Evolutionary conservation across 1,140 invertebrate species (phyloP).

Genomic region (Panulirus ornatus): DNA sequence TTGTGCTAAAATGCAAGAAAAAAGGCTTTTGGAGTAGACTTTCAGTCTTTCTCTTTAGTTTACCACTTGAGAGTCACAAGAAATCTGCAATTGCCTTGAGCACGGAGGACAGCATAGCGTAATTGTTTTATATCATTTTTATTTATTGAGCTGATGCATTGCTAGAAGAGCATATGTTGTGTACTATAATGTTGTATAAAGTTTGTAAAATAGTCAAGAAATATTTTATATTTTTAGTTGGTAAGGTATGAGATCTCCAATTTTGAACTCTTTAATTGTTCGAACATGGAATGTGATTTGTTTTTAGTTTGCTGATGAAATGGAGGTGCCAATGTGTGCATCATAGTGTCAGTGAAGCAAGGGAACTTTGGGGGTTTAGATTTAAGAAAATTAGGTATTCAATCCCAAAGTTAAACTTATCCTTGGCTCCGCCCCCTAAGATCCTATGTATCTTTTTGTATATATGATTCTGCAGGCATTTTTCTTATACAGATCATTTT

Average conservation of each 20-base stretch:
- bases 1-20: conserved; percentile 24
- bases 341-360: conserved; percentile 58
- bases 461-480: conserved; percentile 69
- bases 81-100: conserved; percentile 68
- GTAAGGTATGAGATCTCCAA: conserved; percentile 73
- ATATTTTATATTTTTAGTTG: conserved; percentile 75
- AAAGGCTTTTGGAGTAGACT: conserved; percentile 49
- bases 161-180: conserved; percentile 73
- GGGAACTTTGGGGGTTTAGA: conserved; percentile 65
- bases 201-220: conserved; percentile 74
- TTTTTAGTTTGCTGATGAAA: conserved; percentile 66
- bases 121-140: conserved; percentile 73
- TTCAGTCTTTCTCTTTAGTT: conserved; percentile 71
- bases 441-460: conserved; percentile 51
- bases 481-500: conserved; percentile 57
- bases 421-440: conserved; percentile 58
- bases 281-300: conserved; percentile 67
- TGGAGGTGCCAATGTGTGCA: conserved; percentile 62
- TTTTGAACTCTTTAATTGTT: conserved; percentile 71
- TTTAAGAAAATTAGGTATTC: conserved; percentile 63
- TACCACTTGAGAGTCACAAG: conserved; percentile 65
- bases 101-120: conserved; percentile 68
- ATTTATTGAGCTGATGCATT: conserved; percentile 72
- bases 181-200: conserved; percentile 74
- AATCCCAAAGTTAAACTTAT: conserved; percentile 67